A percentile compares a stretch with the other conserved stretches of the same genome.
Evolutionary conservation across 2,113 vertebrate species (phyloP).

Genomic region (Haliaeetus leucogaster): DNA sequence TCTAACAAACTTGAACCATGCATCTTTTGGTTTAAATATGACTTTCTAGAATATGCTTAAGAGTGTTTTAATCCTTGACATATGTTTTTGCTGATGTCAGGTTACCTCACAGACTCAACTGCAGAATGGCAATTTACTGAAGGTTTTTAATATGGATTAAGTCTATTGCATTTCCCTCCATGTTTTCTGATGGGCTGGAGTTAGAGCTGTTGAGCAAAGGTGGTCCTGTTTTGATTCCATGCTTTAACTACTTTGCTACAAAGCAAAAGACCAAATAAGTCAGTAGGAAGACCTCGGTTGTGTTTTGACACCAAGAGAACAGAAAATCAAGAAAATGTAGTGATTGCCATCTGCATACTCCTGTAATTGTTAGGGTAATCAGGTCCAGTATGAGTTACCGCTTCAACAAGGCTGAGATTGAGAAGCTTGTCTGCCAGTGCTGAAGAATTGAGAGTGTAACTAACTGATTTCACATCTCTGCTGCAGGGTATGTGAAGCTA

Average conservation of each 20-base stretch:
- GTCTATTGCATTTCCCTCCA: neutral
- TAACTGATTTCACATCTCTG: neutral
- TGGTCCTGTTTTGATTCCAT: neutral
- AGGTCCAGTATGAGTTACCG: neutral
- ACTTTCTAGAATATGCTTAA: neutral
- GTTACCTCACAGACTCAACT: neutral
- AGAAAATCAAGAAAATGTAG: neutral
- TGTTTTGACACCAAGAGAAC: neutral
- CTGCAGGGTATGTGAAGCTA: neutral
- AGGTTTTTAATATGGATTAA: neutral
- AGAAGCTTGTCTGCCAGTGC: neutral
- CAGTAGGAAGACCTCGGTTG: neutral
- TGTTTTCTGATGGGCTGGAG: neutral
- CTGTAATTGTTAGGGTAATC: neutral
- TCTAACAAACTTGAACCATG: accelerated
- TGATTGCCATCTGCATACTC: neutral
- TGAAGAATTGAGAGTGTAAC: neutral
- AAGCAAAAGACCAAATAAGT: neutral
- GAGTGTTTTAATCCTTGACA: neutral
- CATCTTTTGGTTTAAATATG: neutral
- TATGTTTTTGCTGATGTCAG: neutral
- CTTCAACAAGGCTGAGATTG: neutral
- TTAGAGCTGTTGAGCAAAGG: neutral
- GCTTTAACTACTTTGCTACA: neutral
- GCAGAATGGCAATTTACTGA: neutral